Conservation (phyloP, 1,140 invertebrate species). For the Gonioctena quinquepunctata region DNA sequence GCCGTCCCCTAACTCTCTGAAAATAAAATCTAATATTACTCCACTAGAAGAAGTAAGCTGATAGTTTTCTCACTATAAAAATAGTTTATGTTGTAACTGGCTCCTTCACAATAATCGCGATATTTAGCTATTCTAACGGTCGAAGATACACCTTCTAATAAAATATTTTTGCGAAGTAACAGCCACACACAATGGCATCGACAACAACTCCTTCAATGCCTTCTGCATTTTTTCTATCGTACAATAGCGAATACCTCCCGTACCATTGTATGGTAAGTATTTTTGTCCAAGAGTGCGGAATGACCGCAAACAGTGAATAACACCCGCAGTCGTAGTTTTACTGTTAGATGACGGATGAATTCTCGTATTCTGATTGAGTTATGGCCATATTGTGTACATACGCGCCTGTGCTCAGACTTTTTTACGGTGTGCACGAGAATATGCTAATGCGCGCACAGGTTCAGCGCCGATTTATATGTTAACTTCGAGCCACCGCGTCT, state of each 20-base stretch:
- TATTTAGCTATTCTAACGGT: too few species aligned
- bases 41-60: too few species aligned
- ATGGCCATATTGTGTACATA: slow-evolving; percentile 18
- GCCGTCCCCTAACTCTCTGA: too few species aligned
- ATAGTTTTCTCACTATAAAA: too few species aligned
- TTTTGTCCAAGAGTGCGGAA: slow-evolving; percentile 5
- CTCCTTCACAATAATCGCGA: too few species aligned
- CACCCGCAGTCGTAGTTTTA: slow-evolving; percentile 23
- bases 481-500: background rate
- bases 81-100: too few species aligned
- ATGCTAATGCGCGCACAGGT: slow-evolving; percentile 16
- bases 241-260: slow-evolving; percentile 3
- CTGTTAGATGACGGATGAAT: slow-evolving; percentile 25
- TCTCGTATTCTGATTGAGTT: slow-evolving; percentile 21
- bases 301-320: slow-evolving; percentile 20
- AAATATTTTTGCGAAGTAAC: background rate
- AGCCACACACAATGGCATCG: background rate
- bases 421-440: slow-evolving; percentile 1
- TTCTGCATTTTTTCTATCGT: background rate
- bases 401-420: background rate
- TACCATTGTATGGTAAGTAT: slow-evolving; percentile 22
- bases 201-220: background rate
- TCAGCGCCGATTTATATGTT: slow-evolving; percentile 16
- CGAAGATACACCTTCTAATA: background rate
- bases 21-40: too few species aligned